These are phyloP conservation scores for Corythaeola cristata DNA, from an alignment of 2,113 vertebrate genomes.

Conservation along the genomic window DNA sequence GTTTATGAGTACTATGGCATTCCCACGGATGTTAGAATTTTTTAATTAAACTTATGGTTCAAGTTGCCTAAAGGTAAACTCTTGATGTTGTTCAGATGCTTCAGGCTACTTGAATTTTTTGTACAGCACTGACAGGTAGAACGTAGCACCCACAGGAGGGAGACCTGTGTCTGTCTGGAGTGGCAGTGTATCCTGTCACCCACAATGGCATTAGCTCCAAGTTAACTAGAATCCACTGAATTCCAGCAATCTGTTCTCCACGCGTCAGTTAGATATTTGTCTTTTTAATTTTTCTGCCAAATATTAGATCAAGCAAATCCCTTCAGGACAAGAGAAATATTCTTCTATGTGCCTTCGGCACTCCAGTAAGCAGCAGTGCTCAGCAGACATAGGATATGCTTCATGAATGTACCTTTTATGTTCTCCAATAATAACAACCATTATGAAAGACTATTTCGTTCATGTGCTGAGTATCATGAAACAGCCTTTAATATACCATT, in stretches of 20 bases:
- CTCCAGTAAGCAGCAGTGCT: background rate
- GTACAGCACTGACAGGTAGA: background rate
- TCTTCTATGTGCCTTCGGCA: background rate
- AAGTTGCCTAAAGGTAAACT: background rate
- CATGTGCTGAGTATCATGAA: background rate
- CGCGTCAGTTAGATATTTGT: background rate
- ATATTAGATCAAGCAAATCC: background rate
- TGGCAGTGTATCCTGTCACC: background rate
- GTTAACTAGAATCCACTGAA: background rate
- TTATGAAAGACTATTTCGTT: background rate
- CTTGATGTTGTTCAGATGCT: background rate
- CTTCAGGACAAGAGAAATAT: background rate
- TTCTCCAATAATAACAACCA: background rate
- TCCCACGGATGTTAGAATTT: background rate
- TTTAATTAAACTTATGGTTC: background rate
- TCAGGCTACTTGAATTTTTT: background rate
- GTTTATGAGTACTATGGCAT: fast-evolving
- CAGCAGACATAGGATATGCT: background rate
- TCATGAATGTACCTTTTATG: background rate
- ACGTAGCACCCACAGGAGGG: background rate
- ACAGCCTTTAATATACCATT: background rate
- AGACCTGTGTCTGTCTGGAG: background rate
- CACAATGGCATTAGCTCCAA: background rate
- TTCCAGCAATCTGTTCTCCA: background rate
- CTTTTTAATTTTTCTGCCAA: background rate